A percentile compares a stretch with the other conserved stretches of the same genome.
phyloP scores from a whole-genome alignment of 2,113 vertebrate genomes.

The Scytalopus superciliaris region DNA sequence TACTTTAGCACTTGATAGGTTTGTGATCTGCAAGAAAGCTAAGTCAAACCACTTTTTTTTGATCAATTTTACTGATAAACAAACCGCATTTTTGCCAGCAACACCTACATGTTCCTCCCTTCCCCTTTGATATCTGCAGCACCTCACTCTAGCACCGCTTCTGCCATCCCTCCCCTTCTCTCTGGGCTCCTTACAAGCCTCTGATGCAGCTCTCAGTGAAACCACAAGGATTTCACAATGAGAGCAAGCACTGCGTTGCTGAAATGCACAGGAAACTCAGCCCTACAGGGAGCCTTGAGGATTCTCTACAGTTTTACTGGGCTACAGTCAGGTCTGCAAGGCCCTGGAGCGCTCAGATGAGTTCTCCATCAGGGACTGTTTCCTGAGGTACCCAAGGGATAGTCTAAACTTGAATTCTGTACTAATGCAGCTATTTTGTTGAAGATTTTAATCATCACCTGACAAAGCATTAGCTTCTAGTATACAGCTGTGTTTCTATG shows the following conservation, averaged over 20 bases:
- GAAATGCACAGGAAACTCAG: neutral
- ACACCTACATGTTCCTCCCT: neutral
- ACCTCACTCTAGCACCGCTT: neutral
- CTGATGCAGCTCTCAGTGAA: neutral
- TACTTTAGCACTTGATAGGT: neutral
- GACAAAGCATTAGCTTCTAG: neutral
- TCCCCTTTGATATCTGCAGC: neutral
- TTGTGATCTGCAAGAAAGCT: neutral
- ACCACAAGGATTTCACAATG: neutral
- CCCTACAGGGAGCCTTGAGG: neutral
- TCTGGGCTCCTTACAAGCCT: neutral
- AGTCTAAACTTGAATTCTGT: neutral
- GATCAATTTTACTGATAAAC: conserved; percentile 9
- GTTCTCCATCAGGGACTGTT: neutral
- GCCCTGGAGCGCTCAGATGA: neutral
- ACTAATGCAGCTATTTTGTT: neutral
- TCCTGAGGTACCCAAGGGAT: neutral
- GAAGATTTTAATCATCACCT: neutral
- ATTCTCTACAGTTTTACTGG: neutral
- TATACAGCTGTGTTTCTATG: neutral
- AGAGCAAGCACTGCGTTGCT: neutral
- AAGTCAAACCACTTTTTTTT: neutral
- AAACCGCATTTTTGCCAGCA: neutral
- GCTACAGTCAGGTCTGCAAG: neutral
- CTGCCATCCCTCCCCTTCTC: neutral